These are phyloP conservation scores for Takifugu ocellatus DNA, from an alignment of 2,797 vertebrate genomes.

Conservation along the genomic window DNA sequence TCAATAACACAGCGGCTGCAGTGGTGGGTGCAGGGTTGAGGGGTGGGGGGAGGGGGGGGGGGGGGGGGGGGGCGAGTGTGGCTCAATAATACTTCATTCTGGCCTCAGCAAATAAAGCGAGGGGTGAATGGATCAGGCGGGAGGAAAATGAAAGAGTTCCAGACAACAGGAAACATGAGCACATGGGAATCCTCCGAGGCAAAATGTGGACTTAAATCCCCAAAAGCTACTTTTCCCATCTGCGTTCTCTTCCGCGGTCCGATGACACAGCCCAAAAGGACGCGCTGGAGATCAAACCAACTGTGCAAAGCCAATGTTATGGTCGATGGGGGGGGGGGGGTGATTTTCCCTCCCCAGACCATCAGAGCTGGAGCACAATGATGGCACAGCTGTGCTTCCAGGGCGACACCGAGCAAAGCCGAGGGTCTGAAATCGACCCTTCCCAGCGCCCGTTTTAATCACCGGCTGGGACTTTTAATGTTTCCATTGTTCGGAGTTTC, in stretches of 20 bases:
- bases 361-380: constrained; percentile 41
- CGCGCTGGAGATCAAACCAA: constrained; percentile 42
- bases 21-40: constrained; percentile 5
- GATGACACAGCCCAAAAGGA: constrained; percentile 18
- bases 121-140: constrained; percentile 21
- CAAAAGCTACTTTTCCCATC: constrained; percentile 13
- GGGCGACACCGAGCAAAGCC: constrained; percentile 14
- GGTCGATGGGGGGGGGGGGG: constrained; percentile 13
- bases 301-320: constrained; percentile 49
- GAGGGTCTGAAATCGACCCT: constrained; percentile 37
- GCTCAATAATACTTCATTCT: constrained; percentile 33
- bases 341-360: constrained; percentile 46
- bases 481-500: too few relatives aligned
- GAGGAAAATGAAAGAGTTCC: constrained; percentile 8
- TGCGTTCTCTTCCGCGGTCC: constrained; percentile 26
- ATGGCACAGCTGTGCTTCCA: constrained; percentile 40
- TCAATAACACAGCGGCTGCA: constrained; percentile 71
- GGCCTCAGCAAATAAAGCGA: constrained; percentile 32
- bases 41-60: constrained; percentile 18
- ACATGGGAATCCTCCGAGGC: neutral
- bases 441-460: constrained; percentile 47
- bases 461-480: neutral
- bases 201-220: constrained; percentile 16
- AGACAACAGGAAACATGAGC: constrained; percentile 23
- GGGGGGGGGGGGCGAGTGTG: constrained; percentile 11